A percentile compares a stretch with the other conserved stretches of the same genome.
These are phyloP conservation scores for Ispidina picta DNA, from an alignment of 2,797 vertebrate species.

Conservation along the genomic window DNA sequence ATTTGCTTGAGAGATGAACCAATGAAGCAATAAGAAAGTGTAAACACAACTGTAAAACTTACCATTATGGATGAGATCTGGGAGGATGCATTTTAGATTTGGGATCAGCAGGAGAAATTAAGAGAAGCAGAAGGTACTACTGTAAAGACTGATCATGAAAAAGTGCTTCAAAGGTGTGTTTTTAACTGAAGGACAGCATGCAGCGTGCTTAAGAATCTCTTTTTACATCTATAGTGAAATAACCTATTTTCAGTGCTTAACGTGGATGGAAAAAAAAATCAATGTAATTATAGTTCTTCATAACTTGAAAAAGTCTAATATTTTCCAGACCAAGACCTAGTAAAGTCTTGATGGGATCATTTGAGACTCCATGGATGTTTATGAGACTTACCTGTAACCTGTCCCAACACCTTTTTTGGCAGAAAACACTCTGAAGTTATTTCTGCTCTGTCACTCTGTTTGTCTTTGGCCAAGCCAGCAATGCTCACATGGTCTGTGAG, in stretches of 20 bases:
- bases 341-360: not conserved
- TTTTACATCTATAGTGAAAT: constrained; percentile 30
- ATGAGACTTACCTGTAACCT: not conserved
- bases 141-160: not conserved
- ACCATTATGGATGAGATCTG: not conserved
- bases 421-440: not conserved
- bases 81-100: not conserved
- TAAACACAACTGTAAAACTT: not conserved
- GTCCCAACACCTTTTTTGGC: not conserved
- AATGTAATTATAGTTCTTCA: constrained; percentile 4
- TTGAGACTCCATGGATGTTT: not conserved
- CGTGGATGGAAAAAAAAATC: constrained; percentile 2
- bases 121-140: not conserved
- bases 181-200: not conserved
- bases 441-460: not conserved
- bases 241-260: constrained; percentile 10
- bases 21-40: not conserved
- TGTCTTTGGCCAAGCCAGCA: not conserved
- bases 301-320: not conserved
- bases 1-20: not conserved
- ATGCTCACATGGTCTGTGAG: not conserved
- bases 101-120: not conserved
- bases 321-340: not conserved
- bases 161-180: not conserved
- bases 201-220: not conserved